Percentiles rank a stretch among this genome's conserved stretches.
phyloP scores from a whole-genome alignment of 2,113 vertebrate species.

The Xenopus laevis region DNA sequence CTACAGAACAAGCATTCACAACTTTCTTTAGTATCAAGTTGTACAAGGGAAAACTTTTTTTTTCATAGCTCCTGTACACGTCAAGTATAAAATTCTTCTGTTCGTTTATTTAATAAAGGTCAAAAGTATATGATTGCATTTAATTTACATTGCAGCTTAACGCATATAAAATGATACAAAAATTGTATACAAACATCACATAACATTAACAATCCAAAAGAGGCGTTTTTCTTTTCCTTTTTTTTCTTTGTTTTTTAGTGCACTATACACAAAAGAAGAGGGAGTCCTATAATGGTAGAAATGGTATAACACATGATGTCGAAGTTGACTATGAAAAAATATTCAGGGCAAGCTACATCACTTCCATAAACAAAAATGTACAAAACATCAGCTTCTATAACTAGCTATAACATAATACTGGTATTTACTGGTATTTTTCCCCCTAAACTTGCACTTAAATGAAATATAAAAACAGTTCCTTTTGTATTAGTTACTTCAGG shows the following conservation, averaged over 20 bases:
- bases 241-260: constrained; percentile 70
- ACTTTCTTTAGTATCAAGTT: constrained; percentile 19
- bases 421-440: constrained; percentile 82
- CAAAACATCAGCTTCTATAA: constrained; percentile 91
- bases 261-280: constrained; percentile 78
- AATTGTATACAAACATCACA: constrained; percentile 92
- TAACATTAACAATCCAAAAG: constrained; percentile 79
- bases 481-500: constrained; percentile 75
- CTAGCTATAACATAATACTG: constrained; percentile 89
- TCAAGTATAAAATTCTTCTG: constrained; percentile 54
- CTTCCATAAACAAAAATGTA: constrained; percentile 98
- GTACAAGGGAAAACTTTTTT: constrained; percentile 43
- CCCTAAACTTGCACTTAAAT: constrained; percentile 84
- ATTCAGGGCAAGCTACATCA: constrained; percentile 86
- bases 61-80: constrained; percentile 42
- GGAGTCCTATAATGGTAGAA: constrained; percentile 65
- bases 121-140: constrained; percentile 55
- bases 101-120: constrained; percentile 59
- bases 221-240: constrained; percentile 72
- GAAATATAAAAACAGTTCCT: constrained; percentile 79
- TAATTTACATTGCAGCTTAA: constrained; percentile 49
- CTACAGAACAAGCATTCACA: constrained; percentile 26
- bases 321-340: constrained; percentile 75
- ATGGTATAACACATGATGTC: constrained; percentile 71
- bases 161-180: constrained; percentile 72